Evolutionary conservation across 92 coral and sea anemone genomes (phyloP).

Genomic region (Pocillopora meandrina): DNA sequence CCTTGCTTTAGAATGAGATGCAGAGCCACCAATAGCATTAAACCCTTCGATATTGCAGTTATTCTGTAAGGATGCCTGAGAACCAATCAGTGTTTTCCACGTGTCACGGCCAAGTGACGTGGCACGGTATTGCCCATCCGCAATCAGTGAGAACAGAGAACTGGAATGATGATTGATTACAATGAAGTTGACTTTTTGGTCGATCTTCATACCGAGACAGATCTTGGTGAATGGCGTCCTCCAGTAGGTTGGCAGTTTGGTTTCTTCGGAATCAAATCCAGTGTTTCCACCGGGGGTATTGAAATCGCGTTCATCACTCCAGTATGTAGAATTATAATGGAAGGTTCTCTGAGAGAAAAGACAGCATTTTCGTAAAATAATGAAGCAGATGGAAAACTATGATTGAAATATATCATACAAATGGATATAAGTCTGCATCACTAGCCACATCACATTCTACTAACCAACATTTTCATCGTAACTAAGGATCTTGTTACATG

Average conservation of each 20-base stretch:
- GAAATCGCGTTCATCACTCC: constrained; percentile 7
- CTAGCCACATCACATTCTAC: no score
- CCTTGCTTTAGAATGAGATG: constrained; percentile 11
- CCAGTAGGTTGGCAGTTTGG: constrained; percentile 34
- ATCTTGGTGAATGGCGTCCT: constrained; percentile 27
- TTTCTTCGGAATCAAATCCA: constrained; percentile 20
- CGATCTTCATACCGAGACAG: constrained; percentile 32
- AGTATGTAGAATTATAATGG: constrained; percentile 17
- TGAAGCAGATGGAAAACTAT: no score
- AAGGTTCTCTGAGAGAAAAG: constrained; percentile 15
- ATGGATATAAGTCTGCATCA: no score
- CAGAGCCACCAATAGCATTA: neutral
- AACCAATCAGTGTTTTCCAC: neutral
- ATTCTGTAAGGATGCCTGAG: neutral
- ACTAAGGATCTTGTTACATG: no score
- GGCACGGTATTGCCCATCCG: neutral
- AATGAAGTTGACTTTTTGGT: neutral
- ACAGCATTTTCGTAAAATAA: no score
- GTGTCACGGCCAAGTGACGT: constrained; percentile 3
- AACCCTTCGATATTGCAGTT: constrained; percentile 16
- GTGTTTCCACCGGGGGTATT: constrained; percentile 5
- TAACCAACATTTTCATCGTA: no score
- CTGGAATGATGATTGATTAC: neutral
- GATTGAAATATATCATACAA: no score
- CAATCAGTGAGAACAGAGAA: constrained; percentile 19